These are phyloP conservation scores for Hippocampus guttulatus DNA, from an alignment of 2,113 vertebrate genomes.

Conservation along the genomic window DNA sequence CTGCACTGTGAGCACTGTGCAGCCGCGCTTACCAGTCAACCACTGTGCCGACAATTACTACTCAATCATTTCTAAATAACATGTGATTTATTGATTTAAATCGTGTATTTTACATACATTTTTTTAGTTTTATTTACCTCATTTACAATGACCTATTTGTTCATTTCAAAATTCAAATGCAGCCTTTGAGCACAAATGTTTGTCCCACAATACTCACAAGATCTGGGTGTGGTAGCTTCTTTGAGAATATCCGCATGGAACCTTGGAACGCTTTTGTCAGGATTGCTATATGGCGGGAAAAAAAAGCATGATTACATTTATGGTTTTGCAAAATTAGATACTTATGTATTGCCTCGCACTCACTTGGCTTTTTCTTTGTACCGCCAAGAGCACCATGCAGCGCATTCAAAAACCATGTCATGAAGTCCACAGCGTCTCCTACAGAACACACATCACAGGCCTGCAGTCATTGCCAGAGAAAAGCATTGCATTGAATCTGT, in stretches of 20 bases:
- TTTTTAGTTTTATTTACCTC: no score
- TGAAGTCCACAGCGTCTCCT: constrained; percentile 95
- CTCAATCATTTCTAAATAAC: no score
- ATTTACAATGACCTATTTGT: no score
- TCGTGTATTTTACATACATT: no score
- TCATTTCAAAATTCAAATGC: neutral
- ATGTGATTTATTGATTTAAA: no score
- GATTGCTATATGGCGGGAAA: constrained; percentile 72
- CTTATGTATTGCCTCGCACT: constrained; percentile 52
- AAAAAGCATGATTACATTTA: neutral
- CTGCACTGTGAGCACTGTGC: no score
- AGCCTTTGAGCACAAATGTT: neutral
- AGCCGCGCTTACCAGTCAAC: no score
- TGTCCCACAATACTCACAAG: constrained; percentile 72
- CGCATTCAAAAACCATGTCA: constrained; percentile 96
- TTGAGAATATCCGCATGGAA: constrained; percentile 96
- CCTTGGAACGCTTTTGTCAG: constrained; percentile 94
- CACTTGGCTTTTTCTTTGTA: constrained; percentile 90
- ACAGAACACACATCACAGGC: constrained; percentile 27
- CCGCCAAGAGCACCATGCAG: constrained; percentile 89
- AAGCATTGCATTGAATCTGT: neutral
- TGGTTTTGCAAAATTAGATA: neutral
- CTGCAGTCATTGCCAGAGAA: neutral
- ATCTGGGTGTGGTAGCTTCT: constrained; percentile 93
- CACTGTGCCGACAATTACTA: no score